Conservation (phyloP, 2,113 vertebrate genomes). For the Cavia aperea region DNA sequence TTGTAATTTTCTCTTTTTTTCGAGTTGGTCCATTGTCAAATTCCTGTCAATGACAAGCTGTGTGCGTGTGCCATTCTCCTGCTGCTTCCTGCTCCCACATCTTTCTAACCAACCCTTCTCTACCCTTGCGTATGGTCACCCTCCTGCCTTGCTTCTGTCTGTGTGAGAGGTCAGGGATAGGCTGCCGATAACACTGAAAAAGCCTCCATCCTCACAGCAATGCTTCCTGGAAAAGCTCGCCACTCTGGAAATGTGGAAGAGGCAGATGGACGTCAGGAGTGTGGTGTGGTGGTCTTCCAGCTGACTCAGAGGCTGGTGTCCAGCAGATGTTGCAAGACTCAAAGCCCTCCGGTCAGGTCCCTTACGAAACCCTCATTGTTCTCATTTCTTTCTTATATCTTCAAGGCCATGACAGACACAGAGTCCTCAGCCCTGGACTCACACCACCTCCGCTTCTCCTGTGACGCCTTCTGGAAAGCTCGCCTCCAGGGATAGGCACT, state of each 20-base stretch:
- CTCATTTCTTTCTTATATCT: not conserved
- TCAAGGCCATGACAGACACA: not conserved
- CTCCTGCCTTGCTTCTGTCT: not conserved
- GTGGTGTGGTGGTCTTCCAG: rapidly evolving
- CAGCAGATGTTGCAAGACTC: not conserved
- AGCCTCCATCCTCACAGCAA: not conserved
- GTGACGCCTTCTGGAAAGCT: not conserved
- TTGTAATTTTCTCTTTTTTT: not conserved
- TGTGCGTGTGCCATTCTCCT: not conserved
- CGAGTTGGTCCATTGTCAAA: not conserved
- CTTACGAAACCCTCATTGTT: not conserved
- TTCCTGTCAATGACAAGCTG: not conserved
- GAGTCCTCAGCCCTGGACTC: not conserved
- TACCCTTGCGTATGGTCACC: not conserved
- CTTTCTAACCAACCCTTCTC: not conserved
- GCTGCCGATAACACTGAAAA: not conserved
- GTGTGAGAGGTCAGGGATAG: not conserved
- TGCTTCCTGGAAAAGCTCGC: not conserved
- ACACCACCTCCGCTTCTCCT: not conserved
- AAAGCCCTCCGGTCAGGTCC: not conserved
- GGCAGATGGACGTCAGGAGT: not conserved
- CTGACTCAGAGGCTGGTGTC: not conserved
- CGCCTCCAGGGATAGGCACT: not conserved
- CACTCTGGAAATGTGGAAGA: not conserved
- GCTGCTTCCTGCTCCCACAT: not conserved